Evolutionary conservation across 2,888 invertebrate species (phyloP).

Genomic region (Ormyrus labotus): DNA sequence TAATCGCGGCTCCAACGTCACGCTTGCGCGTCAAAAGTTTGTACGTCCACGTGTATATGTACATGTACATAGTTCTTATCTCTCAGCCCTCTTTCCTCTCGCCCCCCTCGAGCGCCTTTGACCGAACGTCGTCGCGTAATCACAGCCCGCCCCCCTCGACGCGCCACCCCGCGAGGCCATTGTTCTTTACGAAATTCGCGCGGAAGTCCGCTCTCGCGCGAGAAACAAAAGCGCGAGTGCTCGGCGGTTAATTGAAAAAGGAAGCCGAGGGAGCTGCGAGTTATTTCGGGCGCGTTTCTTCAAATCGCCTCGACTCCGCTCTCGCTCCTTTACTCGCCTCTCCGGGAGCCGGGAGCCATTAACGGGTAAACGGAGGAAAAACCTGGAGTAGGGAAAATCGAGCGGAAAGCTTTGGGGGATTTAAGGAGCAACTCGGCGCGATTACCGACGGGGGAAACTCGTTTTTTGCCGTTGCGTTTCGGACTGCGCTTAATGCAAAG

Average conservation of each 20-base stretch:
- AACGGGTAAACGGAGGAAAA: background rate
- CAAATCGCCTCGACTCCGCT: slow-evolving; percentile 10
- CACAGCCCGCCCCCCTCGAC: too few relatives aligned
- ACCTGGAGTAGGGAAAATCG: slow-evolving; percentile 19
- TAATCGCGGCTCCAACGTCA: slow-evolving; percentile 22
- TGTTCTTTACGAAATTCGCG: background rate
- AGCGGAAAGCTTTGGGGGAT: background rate
- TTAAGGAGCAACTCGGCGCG: background rate
- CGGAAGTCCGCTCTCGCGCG: background rate
- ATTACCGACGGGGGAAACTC: background rate
- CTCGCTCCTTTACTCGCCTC: slow-evolving; percentile 13
- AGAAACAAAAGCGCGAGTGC: slow-evolving; percentile 17
- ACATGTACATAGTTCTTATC: background rate
- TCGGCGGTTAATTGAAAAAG: slow-evolving; percentile 25
- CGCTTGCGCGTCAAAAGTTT: slow-evolving; percentile 34
- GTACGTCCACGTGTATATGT: background rate
- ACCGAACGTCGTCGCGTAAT: too few relatives aligned
- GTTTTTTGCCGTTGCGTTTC: background rate
- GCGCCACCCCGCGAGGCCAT: background rate
- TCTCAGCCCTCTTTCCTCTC: too few relatives aligned
- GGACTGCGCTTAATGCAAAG: too few relatives aligned
- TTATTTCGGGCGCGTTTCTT: slow-evolving; percentile 20
- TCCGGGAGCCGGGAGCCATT: background rate
- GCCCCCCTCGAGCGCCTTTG: too few relatives aligned
- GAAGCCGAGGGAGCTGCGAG: background rate